A percentile compares a stretch with the other conserved stretches of the same genome.
Evolutionary conservation across 2,113 vertebrate genomes (phyloP).

Genomic region (Catharus bicknelli): DNA sequence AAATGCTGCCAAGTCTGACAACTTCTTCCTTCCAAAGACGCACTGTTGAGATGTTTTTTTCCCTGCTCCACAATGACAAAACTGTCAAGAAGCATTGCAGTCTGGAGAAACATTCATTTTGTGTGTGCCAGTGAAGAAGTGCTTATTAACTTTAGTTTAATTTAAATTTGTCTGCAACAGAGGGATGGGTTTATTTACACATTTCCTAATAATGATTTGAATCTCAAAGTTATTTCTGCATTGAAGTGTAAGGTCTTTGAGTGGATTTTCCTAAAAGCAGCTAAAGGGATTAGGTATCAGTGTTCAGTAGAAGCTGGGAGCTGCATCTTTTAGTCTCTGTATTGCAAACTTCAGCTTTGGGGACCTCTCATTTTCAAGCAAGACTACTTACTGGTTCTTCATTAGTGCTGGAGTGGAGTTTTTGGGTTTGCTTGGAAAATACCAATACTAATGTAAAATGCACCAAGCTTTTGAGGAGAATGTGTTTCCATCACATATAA

Average conservation of each 20-base stretch:
- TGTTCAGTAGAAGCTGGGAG: not conserved
- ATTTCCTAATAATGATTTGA: slow-evolving; percentile 17
- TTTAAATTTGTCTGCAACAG: slow-evolving; percentile 29
- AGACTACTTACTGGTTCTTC: not conserved
- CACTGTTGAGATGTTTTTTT: slow-evolving; percentile 7
- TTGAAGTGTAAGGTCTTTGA: not conserved
- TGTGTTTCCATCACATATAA: not conserved
- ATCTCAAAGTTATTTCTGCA: slow-evolving; percentile 2
- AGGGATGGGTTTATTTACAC: slow-evolving; percentile 36
- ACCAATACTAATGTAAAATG: not conserved
- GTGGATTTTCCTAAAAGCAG: slow-evolving; percentile 1
- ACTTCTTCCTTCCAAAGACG: not conserved
- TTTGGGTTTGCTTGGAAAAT: not conserved
- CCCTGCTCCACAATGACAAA: slow-evolving; percentile 10
- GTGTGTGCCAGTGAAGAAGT: slow-evolving; percentile 4
- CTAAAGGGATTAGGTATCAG: not conserved
- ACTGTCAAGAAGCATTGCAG: slow-evolving; percentile 44
- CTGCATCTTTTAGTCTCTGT: not conserved
- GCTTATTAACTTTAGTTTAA: slow-evolving; percentile 23
- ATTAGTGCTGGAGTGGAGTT: not conserved
- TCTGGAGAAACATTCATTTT: slow-evolving; percentile 13
- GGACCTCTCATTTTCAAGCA: not conserved
- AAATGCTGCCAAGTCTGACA: slow-evolving; percentile 35
- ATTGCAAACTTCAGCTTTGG: not conserved
- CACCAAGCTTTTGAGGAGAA: not conserved